phyloP scores from a whole-genome alignment of 2,113 vertebrate genomes.

The Centropristis striata region DNA sequence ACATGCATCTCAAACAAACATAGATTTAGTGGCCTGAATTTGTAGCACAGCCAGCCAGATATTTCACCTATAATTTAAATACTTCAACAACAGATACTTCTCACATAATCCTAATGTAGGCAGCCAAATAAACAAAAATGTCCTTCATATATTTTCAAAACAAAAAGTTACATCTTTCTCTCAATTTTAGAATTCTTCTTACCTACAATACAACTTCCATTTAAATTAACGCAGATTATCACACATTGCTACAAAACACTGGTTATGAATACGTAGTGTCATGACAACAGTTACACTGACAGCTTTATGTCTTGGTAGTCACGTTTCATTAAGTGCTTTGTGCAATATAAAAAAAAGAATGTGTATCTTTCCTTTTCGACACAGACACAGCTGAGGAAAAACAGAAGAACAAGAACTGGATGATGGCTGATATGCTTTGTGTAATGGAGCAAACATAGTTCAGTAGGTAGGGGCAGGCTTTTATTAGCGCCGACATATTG shows the following conservation, averaged over 20 bases:
- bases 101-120: conserved; percentile 16
- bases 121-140: conserved; percentile 22
- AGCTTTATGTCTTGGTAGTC: conserved; percentile 42
- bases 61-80: conserved; percentile 31
- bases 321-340: conserved; percentile 80
- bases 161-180: conserved; percentile 2
- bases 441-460: conserved; percentile 47
- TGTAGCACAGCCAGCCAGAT: conserved; percentile 29
- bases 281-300: conserved; percentile 45
- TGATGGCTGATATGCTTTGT: conserved; percentile 62
- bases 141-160: conserved; percentile 52
- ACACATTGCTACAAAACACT: conserved; percentile 54
- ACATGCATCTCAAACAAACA: conserved; percentile 28
- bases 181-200: conserved; percentile 6
- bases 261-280: conserved; percentile 42
- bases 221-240: conserved; percentile 19
- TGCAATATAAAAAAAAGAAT: conserved; percentile 68
- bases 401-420: conserved; percentile 17
- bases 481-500: conserved; percentile 66
- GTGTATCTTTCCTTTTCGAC: conserved; percentile 47
- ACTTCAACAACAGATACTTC: conserved; percentile 32
- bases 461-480: conserved; percentile 40
- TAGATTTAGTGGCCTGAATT: conserved; percentile 37
- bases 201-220: conserved; percentile 27
- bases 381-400: conserved; percentile 48